phyloP scores from a whole-genome alignment of 2,113 vertebrate species.

The Meriones unguiculatus region DNA sequence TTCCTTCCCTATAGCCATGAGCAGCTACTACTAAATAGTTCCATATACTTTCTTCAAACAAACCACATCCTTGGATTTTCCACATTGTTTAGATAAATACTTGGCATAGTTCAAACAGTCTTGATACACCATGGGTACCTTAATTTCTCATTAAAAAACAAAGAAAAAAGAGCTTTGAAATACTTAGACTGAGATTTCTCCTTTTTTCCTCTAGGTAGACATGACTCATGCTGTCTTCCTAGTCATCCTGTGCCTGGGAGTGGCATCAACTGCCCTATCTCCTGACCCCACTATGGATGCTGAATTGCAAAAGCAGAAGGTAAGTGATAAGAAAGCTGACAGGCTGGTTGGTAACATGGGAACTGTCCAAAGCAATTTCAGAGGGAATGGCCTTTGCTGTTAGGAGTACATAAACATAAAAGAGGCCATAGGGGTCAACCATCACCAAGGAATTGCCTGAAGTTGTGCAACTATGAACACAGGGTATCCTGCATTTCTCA shows the following conservation, averaged over 20 bases:
- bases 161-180: not conserved
- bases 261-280: not conserved
- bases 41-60: not conserved
- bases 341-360: constrained; percentile 85
- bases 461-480: not conserved
- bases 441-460: not conserved
- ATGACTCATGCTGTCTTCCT: not conserved
- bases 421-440: not conserved
- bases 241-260: not conserved
- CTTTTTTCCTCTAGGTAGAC: not conserved
- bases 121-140: not conserved
- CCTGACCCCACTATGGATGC: constrained; percentile 67
- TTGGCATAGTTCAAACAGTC: not conserved
- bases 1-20: too few relatives aligned
- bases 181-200: not conserved
- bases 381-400: not conserved
- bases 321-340: constrained; percentile 90
- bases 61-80: not conserved
- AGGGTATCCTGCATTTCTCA: too few relatives aligned
- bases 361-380: not conserved
- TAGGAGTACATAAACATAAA: not conserved
- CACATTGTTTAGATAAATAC: not conserved
- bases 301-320: constrained; percentile 93
- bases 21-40: not conserved
- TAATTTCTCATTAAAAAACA: not conserved